Conservation (phyloP, 2,888 invertebrate species). For the Caenorhabditis wallacei region DNA sequence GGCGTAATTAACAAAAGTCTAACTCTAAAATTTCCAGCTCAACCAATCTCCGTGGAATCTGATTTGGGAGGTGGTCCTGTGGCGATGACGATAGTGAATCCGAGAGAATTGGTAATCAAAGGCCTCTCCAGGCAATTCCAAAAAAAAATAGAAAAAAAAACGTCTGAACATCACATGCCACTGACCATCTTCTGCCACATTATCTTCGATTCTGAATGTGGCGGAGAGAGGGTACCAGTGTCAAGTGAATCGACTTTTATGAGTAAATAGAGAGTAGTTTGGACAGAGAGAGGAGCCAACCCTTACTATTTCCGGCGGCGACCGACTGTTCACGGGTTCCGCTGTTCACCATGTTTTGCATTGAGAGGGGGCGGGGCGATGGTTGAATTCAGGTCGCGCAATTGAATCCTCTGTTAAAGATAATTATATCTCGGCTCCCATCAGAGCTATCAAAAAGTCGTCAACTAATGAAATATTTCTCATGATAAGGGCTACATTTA, state of each 20-base stretch:
- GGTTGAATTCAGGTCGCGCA: too few species aligned
- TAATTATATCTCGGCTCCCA: too few species aligned
- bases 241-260: neutral
- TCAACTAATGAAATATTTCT: too few species aligned
- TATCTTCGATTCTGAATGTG: neutral
- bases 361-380: neutral
- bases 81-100: slow-evolving; percentile 55
- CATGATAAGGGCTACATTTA: too few species aligned
- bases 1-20: too few species aligned
- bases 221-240: neutral
- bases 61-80: slow-evolving; percentile 32
- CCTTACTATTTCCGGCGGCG: neutral
- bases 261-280: slow-evolving; percentile 1
- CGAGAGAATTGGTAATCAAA: slow-evolving; percentile 28
- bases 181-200: neutral
- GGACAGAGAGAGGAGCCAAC: neutral
- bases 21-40: slow-evolving; percentile 44
- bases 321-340: neutral
- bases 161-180: neutral
- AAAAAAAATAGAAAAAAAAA: neutral
- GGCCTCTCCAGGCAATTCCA: neutral
- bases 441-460: too few species aligned
- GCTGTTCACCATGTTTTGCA: neutral
- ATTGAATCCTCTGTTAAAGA: too few species aligned
- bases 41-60: slow-evolving; percentile 48